These are phyloP conservation scores for Eilema griseolum DNA, from an alignment of 2,888 invertebrate species.

Conservation along the genomic window DNA sequence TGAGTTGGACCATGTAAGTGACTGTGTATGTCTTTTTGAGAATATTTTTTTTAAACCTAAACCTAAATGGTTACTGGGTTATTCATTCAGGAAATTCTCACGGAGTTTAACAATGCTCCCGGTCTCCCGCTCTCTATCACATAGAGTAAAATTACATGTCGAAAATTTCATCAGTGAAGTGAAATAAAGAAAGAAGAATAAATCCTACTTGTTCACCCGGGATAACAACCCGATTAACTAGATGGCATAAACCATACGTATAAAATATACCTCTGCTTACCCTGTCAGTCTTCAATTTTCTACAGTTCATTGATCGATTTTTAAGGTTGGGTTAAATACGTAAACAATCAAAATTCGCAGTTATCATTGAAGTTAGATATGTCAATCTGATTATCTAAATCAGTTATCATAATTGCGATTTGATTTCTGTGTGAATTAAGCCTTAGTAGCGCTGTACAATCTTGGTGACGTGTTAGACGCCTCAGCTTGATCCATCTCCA, in stretches of 20 bases:
- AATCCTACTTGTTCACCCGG: neutral
- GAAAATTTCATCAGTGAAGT: neutral
- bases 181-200: neutral
- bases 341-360: neutral
- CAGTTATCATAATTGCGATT: neutral
- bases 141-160: no score
- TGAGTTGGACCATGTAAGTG: no score
- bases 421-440: neutral
- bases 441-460: slow-evolving; percentile 33
- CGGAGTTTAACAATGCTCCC: no score
- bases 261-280: neutral
- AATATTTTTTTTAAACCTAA: no score
- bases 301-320: neutral
- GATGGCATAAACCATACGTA: neutral
- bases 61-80: no score
- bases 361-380: neutral
- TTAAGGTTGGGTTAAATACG: neutral
- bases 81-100: no score
- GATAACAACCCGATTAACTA: neutral
- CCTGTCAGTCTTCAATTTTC: neutral
- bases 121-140: no score
- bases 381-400: neutral
- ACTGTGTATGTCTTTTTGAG: no score
- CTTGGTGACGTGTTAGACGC: slow-evolving; percentile 43
- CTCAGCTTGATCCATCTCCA: slow-evolving; percentile 54